Evolutionary conservation across 2,888 invertebrate species (phyloP).

Genomic region (Macropis europaea): DNA sequence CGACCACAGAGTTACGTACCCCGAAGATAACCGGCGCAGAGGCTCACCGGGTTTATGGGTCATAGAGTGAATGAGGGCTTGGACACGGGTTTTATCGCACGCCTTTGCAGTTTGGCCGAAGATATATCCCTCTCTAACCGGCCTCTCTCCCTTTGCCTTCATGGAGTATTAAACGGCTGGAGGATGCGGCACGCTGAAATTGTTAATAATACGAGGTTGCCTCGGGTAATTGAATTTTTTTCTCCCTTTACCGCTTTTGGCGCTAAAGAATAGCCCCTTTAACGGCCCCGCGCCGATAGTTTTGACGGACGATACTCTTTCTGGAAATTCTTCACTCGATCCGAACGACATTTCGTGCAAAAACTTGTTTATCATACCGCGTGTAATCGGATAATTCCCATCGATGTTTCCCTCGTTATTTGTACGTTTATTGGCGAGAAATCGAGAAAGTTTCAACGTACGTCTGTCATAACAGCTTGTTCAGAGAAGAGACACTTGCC

Average conservation of each 20-base stretch:
- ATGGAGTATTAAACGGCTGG: slow-evolving; percentile 37
- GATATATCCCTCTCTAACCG: slow-evolving; percentile 23
- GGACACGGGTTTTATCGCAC: slow-evolving; percentile 49
- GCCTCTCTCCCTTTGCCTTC: slow-evolving; percentile 37
- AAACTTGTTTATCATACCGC: no score
- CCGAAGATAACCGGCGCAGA: slow-evolving; percentile 47
- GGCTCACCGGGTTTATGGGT: slow-evolving; percentile 63
- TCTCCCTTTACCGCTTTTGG: neutral
- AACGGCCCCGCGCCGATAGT: no score
- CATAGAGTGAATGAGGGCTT: slow-evolving; percentile 51
- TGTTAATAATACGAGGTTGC: slow-evolving; percentile 38
- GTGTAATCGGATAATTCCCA: no score
- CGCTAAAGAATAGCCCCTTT: neutral
- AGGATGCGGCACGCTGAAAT: slow-evolving; percentile 28
- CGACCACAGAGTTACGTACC: slow-evolving; percentile 36
- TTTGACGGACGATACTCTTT: no score
- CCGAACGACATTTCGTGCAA: slow-evolving; percentile 24
- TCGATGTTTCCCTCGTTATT: no score
- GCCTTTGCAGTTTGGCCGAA: slow-evolving; percentile 24
- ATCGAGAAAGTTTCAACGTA: slow-evolving; percentile 11
- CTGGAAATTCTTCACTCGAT: no score
- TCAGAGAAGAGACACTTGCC: slow-evolving; percentile 21
- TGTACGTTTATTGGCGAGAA: slow-evolving; percentile 11
- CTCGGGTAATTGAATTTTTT: slow-evolving; percentile 14
- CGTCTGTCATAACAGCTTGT: slow-evolving; percentile 18